These are phyloP conservation scores for Mormoops blainvillei DNA, from an alignment of 2,113 vertebrate genomes.

Conservation along the genomic window DNA sequence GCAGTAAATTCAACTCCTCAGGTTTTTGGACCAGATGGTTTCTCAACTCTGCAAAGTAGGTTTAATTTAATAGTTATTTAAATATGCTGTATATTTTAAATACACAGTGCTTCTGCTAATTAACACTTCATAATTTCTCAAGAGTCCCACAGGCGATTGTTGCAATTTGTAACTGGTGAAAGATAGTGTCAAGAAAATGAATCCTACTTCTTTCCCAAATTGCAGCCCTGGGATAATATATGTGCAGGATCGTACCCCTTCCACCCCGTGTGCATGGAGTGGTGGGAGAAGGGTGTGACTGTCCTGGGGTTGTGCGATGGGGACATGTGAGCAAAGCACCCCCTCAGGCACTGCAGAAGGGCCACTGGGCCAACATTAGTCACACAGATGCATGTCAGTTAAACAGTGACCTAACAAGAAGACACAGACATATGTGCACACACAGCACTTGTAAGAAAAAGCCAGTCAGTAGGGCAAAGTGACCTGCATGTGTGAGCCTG, in stretches of 20 bases:
- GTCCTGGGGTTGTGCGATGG: neutral
- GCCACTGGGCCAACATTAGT: neutral
- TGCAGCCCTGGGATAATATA: neutral
- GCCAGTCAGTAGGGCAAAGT: neutral
- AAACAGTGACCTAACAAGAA: neutral
- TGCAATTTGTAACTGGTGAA: constrained; percentile 45
- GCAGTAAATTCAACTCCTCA: constrained; percentile 35
- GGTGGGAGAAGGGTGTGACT: neutral
- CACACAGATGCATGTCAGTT: neutral
- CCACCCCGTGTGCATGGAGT: neutral
- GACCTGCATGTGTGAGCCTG: neutral
- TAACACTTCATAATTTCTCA: constrained; percentile 68
- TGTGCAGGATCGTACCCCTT: neutral
- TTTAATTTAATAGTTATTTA: constrained; percentile 51
- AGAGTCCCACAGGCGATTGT: constrained; percentile 54
- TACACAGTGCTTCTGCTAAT: constrained; percentile 63
- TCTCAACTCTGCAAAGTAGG: constrained; percentile 46
- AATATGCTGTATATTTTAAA: constrained; percentile 64
- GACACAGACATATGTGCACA: neutral
- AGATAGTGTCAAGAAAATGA: constrained; percentile 65
- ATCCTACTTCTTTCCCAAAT: constrained; percentile 37
- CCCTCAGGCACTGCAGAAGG: neutral
- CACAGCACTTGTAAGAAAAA: neutral
- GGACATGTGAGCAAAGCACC: neutral
- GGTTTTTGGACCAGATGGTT: constrained; percentile 57